phyloP scores from a whole-genome alignment of 2,113 vertebrate genomes.

The Thymallus thymallus region DNA sequence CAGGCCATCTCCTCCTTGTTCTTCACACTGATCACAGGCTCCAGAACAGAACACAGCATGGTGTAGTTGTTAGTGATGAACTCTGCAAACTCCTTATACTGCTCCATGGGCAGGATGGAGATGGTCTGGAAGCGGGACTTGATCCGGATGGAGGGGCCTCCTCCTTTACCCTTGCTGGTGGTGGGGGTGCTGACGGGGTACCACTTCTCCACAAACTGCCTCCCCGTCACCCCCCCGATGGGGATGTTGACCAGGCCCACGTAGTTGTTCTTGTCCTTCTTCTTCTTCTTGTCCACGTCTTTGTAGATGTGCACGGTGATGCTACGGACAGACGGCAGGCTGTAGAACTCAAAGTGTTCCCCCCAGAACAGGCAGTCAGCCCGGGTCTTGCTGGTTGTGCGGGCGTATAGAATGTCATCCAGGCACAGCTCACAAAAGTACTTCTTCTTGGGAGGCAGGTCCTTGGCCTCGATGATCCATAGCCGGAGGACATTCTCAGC shows the following conservation, averaged over 20 bases:
- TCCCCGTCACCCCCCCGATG: conserved; percentile 79
- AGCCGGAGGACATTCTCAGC: conserved; percentile 89
- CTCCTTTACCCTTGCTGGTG: conserved; percentile 84
- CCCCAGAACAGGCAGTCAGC: conserved; percentile 96
- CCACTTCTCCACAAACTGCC: conserved; percentile 96
- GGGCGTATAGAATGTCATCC: conserved; percentile 92
- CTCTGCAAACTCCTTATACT: conserved; percentile 98
- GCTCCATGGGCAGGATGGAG: conserved; percentile 95
- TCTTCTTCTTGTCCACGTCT: conserved; percentile 93
- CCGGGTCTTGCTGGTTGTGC: conserved; percentile 95
- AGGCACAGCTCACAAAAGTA: conserved; percentile 98
- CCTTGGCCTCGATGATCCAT: conserved; percentile 98
- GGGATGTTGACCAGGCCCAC: conserved; percentile 94
- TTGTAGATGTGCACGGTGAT: conserved; percentile 96
- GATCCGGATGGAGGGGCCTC: conserved; percentile 91
- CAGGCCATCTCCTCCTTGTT: conserved; percentile 97
- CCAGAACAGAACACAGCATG: conserved; percentile 91
- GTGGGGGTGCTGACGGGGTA: conserved; percentile 95
- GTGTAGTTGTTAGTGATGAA: conserved; percentile 92
- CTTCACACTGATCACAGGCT: conserved; percentile 93
- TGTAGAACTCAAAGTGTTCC: conserved; percentile 90
- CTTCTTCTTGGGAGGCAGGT: conserved; percentile 91
- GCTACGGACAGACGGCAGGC: conserved; percentile 82
- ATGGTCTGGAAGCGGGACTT: conserved; percentile 94
- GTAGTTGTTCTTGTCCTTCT: conserved; percentile 97